These are phyloP conservation scores for Pterostichus madidus DNA, from an alignment of 2,888 invertebrate species.

Conservation along the genomic window DNA sequence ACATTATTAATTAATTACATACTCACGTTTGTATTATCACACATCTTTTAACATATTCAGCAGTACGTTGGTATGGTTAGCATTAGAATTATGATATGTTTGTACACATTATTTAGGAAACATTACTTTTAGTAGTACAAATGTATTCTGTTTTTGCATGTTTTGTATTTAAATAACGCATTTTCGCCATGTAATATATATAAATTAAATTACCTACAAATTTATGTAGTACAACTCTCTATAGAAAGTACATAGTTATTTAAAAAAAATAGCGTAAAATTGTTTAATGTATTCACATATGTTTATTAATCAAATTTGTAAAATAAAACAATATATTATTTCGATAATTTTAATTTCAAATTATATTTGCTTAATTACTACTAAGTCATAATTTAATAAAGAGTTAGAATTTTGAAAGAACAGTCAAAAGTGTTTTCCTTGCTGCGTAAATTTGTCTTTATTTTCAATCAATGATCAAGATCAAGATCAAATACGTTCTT, in stretches of 20 bases:
- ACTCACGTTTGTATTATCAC: background rate
- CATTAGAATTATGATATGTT: too few relatives aligned
- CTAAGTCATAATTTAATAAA: too few relatives aligned
- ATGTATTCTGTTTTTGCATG: slow-evolving; percentile 39
- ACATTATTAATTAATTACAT: background rate
- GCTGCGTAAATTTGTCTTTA: too few relatives aligned
- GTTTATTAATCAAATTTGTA: background rate
- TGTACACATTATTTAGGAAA: background rate
- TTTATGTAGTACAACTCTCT: slow-evolving; percentile 55
- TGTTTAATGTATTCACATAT: slow-evolving; percentile 35
- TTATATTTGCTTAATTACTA: too few relatives aligned
- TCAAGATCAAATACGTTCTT: too few relatives aligned
- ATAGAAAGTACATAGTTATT: slow-evolving; percentile 30
- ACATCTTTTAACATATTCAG: too few relatives aligned
- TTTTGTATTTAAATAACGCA: slow-evolving; percentile 37
- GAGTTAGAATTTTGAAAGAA: too few relatives aligned
- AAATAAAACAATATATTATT: background rate
- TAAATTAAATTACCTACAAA: slow-evolving; percentile 37
- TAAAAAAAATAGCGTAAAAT: slow-evolving; percentile 36
- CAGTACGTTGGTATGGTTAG: too few relatives aligned
- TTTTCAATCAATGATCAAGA: too few relatives aligned
- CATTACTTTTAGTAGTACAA: slow-evolving; percentile 23
- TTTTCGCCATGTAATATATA: slow-evolving; percentile 29
- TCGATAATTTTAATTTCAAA: too few relatives aligned
- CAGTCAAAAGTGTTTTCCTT: too few relatives aligned